Percentiles rank a stretch among this genome's conserved stretches.
phyloP scores from a whole-genome alignment of 1,140 invertebrate genomes.

The Drosophila sturtevanti region DNA sequence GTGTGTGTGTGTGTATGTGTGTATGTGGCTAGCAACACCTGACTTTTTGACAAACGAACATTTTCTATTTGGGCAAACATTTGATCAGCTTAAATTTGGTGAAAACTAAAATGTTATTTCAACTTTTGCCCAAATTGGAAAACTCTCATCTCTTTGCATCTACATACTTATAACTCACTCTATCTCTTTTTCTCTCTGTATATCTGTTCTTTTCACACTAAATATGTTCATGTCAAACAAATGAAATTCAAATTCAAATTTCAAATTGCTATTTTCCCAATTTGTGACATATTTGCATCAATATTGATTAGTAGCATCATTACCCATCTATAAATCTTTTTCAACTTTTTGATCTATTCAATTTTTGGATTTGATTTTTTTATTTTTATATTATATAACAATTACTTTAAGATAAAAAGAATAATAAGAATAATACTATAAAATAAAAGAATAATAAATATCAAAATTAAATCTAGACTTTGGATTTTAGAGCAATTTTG shows the following conservation, averaged over 20 bases:
- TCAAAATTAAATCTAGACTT: too few relatives aligned
- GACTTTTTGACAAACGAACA: constrained; percentile 56
- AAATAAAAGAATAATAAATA: too few relatives aligned
- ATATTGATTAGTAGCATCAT: too few relatives aligned
- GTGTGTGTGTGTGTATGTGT: not conserved
- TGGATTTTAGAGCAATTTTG: too few relatives aligned
- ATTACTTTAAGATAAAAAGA: too few relatives aligned
- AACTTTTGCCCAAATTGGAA: not conserved
- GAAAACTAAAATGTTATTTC: constrained; percentile 13
- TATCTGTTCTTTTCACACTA: not conserved
- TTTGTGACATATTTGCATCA: too few relatives aligned
- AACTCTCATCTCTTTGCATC: not conserved
- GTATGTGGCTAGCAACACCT: constrained; percentile 33
- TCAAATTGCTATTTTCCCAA: too few relatives aligned
- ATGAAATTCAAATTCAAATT: not conserved
- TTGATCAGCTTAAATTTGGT: constrained; percentile 50
- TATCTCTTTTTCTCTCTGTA: not conserved
- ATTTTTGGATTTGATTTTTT: too few relatives aligned
- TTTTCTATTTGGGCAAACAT: constrained; percentile 54
- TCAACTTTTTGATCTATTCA: too few relatives aligned
- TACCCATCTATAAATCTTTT: too few relatives aligned
- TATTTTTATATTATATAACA: too few relatives aligned
- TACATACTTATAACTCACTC: not conserved
- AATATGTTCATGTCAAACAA: not conserved
- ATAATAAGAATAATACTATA: too few relatives aligned